Evolutionary conservation across 2,797 vertebrate species (phyloP), one percentile per base, ranked within the genome.

Genomic region (Ataeniobius toweri): DNA sequence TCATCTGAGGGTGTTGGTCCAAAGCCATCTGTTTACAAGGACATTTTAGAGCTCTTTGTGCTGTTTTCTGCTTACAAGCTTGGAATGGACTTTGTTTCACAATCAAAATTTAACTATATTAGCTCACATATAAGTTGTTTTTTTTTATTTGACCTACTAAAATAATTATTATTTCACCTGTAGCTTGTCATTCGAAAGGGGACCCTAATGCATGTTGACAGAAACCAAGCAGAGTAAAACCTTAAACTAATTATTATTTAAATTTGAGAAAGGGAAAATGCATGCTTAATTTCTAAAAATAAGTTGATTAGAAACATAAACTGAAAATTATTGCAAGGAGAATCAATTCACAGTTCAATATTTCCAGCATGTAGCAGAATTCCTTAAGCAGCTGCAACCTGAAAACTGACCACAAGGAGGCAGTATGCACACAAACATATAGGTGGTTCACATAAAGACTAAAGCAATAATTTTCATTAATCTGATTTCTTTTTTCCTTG

Each of bases 391-490:
- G 44, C 53, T 70, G 20, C 51, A 53, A 1, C 3, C 13, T 13
- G 2, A 5, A 5, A 13, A 22, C 31, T 46, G 4, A 28, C 90
- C 92, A 91, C 88, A 73, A 61, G 93, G 88, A 77, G 92, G 91
- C 92, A 88, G 88, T 79, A 65, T 77, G 73, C 58, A 41, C 88
- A 61, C 83, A 90, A 72, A 41, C 56, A 79, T 80, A 20, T 48
- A 18, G 13, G 0, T n/a, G 24, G 18, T 41, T 67, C 36, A 65
- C 22, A 24, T n/a, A n/a, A 3, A 51, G 46, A 51, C 1, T 14
- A 31, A 61, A 39, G 63, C 63, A 67, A 22, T 5, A 7, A 20
- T 59, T 46, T 44, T 46, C 55, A 26, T 3, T 67, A 24, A 0
- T 65, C 31, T 39, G 24, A 1, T 41, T 24, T 13, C 10, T 39